These are phyloP conservation scores for Atherix ibis DNA, from an alignment of 2,888 invertebrate species.

Conservation along the genomic window DNA sequence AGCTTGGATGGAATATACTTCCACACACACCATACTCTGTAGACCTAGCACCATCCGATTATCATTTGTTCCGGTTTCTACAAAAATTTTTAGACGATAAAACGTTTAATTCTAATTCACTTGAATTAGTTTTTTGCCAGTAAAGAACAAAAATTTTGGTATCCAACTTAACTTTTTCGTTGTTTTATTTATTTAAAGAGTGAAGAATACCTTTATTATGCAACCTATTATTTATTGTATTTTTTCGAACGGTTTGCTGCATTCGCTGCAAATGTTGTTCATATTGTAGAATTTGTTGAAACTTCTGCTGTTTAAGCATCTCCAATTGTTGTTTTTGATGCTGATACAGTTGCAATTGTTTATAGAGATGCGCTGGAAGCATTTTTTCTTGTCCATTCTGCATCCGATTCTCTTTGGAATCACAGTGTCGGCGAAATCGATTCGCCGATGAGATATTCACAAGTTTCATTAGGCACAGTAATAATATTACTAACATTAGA, in stretches of 20 bases:
- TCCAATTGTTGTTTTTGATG: slow-evolving; percentile 20
- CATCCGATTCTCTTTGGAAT: slow-evolving; percentile 12
- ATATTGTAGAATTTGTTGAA: slow-evolving; percentile 31
- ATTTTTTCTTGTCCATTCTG: slow-evolving; percentile 10
- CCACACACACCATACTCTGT: no score
- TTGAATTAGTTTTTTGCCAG: neutral
- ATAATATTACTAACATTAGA: slow-evolving; percentile 32
- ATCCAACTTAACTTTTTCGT: no score
- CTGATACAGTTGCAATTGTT: slow-evolving; percentile 34
- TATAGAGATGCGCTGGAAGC: slow-evolving; percentile 44
- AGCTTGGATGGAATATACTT: no score
- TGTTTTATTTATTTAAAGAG: no score
- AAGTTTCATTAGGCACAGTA: slow-evolving; percentile 32
- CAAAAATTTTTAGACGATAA: no score
- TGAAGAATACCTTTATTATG: no score
- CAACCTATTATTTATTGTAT: neutral
- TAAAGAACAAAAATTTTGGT: slow-evolving; percentile 1
- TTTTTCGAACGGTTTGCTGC: neutral
- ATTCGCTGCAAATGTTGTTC: slow-evolving; percentile 16
- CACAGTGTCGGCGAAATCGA: slow-evolving; percentile 14
- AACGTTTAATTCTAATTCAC: no score
- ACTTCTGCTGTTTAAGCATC: slow-evolving; percentile 16
- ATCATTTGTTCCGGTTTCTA: no score
- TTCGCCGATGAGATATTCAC: slow-evolving; percentile 30
- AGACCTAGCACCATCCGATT: no score